phyloP scores from a whole-genome alignment of 2,888 invertebrate species.

The Lacanobia oleracea region DNA sequence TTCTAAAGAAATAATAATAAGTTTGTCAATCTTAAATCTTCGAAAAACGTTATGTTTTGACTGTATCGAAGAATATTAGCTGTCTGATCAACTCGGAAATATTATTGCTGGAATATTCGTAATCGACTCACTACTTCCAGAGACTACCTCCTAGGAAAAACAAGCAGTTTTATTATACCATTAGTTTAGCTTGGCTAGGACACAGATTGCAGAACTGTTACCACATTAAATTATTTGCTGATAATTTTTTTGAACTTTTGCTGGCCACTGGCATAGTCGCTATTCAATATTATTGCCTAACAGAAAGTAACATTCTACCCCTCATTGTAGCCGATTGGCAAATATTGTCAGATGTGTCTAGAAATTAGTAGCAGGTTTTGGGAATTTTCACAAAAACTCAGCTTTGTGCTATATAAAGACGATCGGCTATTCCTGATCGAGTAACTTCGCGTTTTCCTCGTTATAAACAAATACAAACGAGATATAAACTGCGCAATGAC shows the following conservation, averaged over 20 bases:
- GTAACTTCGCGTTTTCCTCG: not conserved
- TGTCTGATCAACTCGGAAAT: no score
- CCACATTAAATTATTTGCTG: not conserved
- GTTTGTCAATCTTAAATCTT: not conserved
- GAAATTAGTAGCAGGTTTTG: constrained; percentile 88
- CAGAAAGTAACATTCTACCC: not conserved
- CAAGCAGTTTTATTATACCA: not conserved
- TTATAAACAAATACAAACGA: constrained; percentile 12
- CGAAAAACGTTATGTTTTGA: not conserved
- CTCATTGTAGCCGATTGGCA: constrained; percentile 62
- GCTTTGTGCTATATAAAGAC: not conserved
- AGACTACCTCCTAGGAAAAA: not conserved
- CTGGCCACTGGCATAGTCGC: not conserved
- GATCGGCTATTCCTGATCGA: not conserved
- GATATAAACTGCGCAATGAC: constrained; percentile 6
- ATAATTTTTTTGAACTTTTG: not conserved
- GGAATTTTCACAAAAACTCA: constrained; percentile 69
- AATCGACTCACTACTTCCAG: not conserved
- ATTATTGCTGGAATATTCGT: not conserved
- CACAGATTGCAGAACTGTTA: not conserved
- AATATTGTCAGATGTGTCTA: constrained; percentile 86
- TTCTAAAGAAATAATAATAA: not conserved
- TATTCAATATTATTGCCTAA: not conserved
- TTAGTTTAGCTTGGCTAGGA: not conserved
- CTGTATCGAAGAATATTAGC: no score